These are phyloP conservation scores for Torymus tubicola DNA, from an alignment of 2,888 invertebrate species.

Conservation along the genomic window DNA sequence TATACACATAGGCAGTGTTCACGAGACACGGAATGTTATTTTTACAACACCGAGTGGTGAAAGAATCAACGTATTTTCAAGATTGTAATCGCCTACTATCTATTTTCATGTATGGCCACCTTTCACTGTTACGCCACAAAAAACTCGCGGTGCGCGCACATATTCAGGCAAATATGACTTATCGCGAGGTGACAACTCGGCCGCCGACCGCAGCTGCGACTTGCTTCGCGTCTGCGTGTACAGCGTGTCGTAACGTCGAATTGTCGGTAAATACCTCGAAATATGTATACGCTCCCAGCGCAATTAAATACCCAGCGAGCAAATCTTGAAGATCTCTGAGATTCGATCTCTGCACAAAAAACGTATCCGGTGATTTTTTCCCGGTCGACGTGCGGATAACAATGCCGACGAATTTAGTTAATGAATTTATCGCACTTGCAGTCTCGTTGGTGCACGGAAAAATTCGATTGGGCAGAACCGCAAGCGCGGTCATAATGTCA, in stretches of 20 bases:
- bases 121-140: slow-evolving; percentile 44
- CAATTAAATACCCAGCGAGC: too few relatives aligned
- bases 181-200: neutral
- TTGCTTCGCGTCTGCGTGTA: too few relatives aligned
- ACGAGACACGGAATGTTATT: too few relatives aligned
- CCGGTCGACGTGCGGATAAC: too few relatives aligned
- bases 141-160: neutral
- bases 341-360: too few relatives aligned
- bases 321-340: too few relatives aligned
- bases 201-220: too few relatives aligned
- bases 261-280: too few relatives aligned
- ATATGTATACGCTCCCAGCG: too few relatives aligned
- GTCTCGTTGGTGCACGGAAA: slow-evolving; percentile 13
- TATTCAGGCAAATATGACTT: neutral
- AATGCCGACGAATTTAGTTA: slow-evolving; percentile 2
- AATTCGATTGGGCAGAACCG: slow-evolving; percentile 18
- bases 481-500: slow-evolving; percentile 17
- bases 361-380: too few relatives aligned
- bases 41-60: neutral
- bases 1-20: too few relatives aligned
- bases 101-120: slow-evolving; percentile 11
- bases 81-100: slow-evolving; percentile 5
- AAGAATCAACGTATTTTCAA: neutral
- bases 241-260: too few relatives aligned
- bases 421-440: neutral